These are phyloP conservation scores for Eupithecia pulchellata DNA, from an alignment of 2,888 invertebrate species.

Conservation along the genomic window DNA sequence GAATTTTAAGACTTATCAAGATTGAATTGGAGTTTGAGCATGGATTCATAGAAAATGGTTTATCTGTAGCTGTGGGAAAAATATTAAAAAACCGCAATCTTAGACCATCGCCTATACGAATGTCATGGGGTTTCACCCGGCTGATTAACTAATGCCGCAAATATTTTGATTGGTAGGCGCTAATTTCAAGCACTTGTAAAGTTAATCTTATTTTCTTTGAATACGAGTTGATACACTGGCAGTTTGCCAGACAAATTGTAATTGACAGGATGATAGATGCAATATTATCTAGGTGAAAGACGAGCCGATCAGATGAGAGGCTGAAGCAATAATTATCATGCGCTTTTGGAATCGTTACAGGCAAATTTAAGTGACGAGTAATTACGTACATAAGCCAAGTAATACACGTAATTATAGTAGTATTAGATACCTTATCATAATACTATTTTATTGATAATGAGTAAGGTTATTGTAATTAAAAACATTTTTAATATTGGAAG, in stretches of 20 bases:
- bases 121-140: neutral
- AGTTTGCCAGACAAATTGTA: slow-evolving; percentile 51
- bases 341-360: neutral
- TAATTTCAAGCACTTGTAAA: neutral
- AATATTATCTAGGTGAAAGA: slow-evolving; percentile 43
- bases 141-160: neutral
- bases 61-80: neutral
- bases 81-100: neutral
- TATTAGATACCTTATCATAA: too few species aligned
- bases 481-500: too few species aligned
- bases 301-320: slow-evolving; percentile 44
- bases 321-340: slow-evolving; percentile 21
- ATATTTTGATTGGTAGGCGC: neutral
- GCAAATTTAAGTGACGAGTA: too few species aligned
- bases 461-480: too few species aligned
- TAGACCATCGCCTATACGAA: neutral
- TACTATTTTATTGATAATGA: too few species aligned
- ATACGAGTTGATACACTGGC: slow-evolving; percentile 44
- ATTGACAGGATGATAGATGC: slow-evolving; percentile 56
- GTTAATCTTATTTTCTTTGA: neutral
- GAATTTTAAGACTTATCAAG: too few species aligned
- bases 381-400: too few species aligned
- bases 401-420: too few species aligned
- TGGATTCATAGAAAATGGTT: neutral
- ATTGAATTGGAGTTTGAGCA: neutral